Base-by-base conservation (phyloP, 2,113 vertebrate genomes). In the Trochalopteron elliotii region DNA sequence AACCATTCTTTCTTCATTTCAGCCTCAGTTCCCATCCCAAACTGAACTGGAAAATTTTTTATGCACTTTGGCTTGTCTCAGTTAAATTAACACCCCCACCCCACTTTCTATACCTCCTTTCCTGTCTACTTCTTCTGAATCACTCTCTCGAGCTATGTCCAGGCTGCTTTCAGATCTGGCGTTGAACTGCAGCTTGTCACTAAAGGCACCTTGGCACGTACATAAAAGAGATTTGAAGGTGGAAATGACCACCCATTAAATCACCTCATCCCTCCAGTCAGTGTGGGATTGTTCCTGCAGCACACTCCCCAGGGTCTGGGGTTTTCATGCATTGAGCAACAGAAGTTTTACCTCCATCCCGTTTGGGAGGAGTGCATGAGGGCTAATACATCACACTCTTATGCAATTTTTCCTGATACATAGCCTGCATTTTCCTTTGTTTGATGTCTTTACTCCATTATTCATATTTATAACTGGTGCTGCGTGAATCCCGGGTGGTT, bases 371-470 rank as follows among this genome's bases (percentile, higher is more conserved):
- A 71, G 68, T 56, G 87, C 35, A 80, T 75, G 60, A 84, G 80
- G 52, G 24, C 64, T 92, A 81, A 80, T 81, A 93, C 85, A 96
- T 93, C 76, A 77, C 55, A 70, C 50, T 89, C 55, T 88, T 95
- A 88, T 3, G 55, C 87, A 92, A 49, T 93, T 95, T 97, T 96
- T 93, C 92, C 93, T 96, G 85, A 96, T 96, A 86, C 71, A n/a
- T 33, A 88, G 94, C 85, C 90, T 93, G 81, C 85, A 90, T 90
- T 97, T 97, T 96, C 85, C 76, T 97, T 94, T 96, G 87, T 96
- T 94, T 77, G 56, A 90, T 88, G 79, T 74, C 71, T 90, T 90
- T 70, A 90, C 79, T 85, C 74, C 0, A 0, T 86, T 95, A 92
- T 70, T 95, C 71, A 71, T 87, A 72, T 91, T 94, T 93, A 94